Conservation (phyloP, 2,888 invertebrate genomes). For the Idaea aversata region DNA sequence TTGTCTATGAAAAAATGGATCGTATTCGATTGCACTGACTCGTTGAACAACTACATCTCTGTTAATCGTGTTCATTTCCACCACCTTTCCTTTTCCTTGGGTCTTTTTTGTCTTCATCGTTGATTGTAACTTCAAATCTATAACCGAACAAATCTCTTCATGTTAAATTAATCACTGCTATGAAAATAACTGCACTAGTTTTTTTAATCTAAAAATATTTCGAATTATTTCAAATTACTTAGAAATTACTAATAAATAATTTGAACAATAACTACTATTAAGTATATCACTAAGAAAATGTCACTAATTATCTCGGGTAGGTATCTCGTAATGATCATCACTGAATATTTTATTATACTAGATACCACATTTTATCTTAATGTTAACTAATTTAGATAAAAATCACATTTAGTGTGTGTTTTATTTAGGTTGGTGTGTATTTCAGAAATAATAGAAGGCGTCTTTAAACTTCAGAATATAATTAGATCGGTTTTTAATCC, state of each 20-base stretch:
- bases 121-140: neutral
- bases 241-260: too few species aligned
- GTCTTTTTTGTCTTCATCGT: neutral
- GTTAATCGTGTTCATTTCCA: neutral
- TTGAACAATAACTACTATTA: neutral
- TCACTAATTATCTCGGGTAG: neutral
- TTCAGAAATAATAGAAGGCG: neutral
- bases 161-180: neutral
- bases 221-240: too few species aligned
- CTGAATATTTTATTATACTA: neutral
- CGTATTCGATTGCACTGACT: constrained; percentile 35
- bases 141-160: neutral
- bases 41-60: neutral
- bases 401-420: neutral
- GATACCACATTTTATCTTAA: constrained; percentile 16
- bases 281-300: neutral
- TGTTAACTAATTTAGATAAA: constrained; percentile 19
- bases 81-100: neutral
- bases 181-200: too few species aligned
- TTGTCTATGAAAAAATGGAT: constrained; percentile 64
- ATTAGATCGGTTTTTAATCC: neutral
- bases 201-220: too few species aligned
- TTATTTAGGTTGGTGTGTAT: too few species aligned
- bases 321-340: neutral
- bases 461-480: neutral